Conservation (phyloP, 2,888 invertebrate species). For the Ochropleura plecta region DNA sequence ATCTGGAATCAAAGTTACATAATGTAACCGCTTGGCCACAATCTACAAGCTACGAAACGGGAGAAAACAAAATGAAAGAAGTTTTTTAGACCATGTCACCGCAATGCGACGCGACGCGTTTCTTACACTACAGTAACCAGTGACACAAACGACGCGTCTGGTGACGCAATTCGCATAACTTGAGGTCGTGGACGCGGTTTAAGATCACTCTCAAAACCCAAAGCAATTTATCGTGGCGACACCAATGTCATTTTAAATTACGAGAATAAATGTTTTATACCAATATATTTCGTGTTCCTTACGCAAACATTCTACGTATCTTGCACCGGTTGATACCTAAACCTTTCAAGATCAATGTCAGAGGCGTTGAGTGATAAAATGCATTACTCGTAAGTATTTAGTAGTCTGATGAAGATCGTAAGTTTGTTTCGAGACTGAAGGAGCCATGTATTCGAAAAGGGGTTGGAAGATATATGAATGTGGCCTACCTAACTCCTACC, state of each 20-base stretch:
- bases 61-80: background rate
- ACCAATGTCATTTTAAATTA: constrained; percentile 23
- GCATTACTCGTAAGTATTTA: constrained; percentile 6
- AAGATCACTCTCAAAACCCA: background rate
- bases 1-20: constrained; percentile 19
- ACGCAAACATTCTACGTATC: constrained; percentile 23
- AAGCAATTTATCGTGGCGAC: constrained; percentile 8
- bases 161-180: background rate
- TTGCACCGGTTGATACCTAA: constrained; percentile 45
- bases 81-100: background rate
- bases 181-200: no score
- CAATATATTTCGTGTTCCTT: constrained; percentile 33
- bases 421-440: background rate
- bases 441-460: background rate
- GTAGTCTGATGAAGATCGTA: background rate
- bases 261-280: constrained; percentile 4
- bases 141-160: background rate
- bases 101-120: background rate
- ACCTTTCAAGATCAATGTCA: constrained; percentile 46
- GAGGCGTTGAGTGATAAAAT: constrained; percentile 28
- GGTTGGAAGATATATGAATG: no score
- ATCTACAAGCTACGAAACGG: background rate
- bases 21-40: background rate
- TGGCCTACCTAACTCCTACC: no score
- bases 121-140: background rate